Evolutionary conservation across 2,888 invertebrate species (phyloP), one percentile per base, ranked within the genome.

Genomic region (Venusia cambrica): DNA sequence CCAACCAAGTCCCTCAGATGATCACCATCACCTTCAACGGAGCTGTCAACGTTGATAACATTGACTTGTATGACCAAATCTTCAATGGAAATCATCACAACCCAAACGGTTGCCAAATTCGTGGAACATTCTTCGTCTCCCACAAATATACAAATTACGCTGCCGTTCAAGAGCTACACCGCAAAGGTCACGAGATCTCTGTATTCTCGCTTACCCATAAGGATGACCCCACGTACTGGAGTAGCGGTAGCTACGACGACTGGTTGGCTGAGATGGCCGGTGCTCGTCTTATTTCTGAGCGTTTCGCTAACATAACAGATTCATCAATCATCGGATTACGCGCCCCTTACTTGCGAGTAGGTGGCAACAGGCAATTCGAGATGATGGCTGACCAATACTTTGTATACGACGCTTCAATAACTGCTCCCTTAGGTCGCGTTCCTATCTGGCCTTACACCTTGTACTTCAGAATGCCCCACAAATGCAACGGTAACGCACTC

Each of bases 361-460:
- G 97, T 45, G 97, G 97, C 44, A 96, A 97, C 88, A 96, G 93
- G 61, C 97, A 97, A 87, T 98, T 97, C 73, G 95, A 96, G 79
- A 97, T 97, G 97, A 97, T 98, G 97, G 92, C 94, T 33, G 96
- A 97, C 76, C 95, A 97, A 72, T 96, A 94, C 84, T 97, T 97
- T 75, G 93, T 95, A 3, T 98, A 97, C 73, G 98, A 98, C 71
- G 96, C 97, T 10, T 97, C 97, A 5, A 97, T 98, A 65, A 96
- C 96, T 1, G 97, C 97, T 11, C 94, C 96, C 0, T 88, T 96
- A 33, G 91, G 93, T 15, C 93, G 96, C 26, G 96, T 96, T 11
- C 97, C 97, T 29, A 95, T 96, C 73, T 98, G 98, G 98, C 98
- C 98, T 0, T 98, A 98, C 88, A 98, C 98, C 1, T 87, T 98